Evolutionary conservation across 2,888 invertebrate species (phyloP), one percentile per base, ranked within the genome.

Genomic region (Pelosia muscerda): DNA sequence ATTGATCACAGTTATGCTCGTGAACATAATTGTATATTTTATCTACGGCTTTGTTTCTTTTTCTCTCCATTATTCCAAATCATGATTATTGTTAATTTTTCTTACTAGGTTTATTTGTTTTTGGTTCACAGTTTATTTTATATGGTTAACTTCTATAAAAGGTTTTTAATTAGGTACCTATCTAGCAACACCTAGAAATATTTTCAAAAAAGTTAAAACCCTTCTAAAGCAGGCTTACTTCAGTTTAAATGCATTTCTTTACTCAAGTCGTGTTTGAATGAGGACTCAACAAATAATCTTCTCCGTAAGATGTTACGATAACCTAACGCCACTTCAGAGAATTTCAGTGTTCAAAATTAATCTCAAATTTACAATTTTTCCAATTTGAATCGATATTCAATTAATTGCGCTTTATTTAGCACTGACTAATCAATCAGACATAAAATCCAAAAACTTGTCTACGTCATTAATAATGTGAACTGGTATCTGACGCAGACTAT

Each of bases 291-390:
- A 81, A 82, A 82, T 72, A 82, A 79, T 76, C 56, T 72, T 73
- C n/a, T 72, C 84, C 83, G 86, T 87, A 82, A 85, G 86, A 81
- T 78, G 84, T 66, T 66, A 76, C 74, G 75, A 77, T 74, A 78
- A 68, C 73, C 70, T 86, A 86, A 88, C 86, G 82, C 86, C 84
- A 74, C 74, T 75, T 79, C 78, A 82, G 81, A 82, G 70, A 65
- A 61, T 69, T 26, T 53, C 13, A 61, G 23, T 34, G 61, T 63
- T 56, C 53, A 54, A 25, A 13, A 23, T 55, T 25, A 25, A 38
- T 22, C 13, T 26, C 8, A 26, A 49, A n/a, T 49, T 49, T n/a
- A 49, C 9, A 8, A 49, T n/a, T 49, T 19, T 42, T 42, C 19
- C n/a, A 19, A 42, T 42, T 3, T 19, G 1, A 38, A 42, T 42